Conservation (phyloP, 2,797 vertebrate species). For the Acanthiza pusilla region DNA sequence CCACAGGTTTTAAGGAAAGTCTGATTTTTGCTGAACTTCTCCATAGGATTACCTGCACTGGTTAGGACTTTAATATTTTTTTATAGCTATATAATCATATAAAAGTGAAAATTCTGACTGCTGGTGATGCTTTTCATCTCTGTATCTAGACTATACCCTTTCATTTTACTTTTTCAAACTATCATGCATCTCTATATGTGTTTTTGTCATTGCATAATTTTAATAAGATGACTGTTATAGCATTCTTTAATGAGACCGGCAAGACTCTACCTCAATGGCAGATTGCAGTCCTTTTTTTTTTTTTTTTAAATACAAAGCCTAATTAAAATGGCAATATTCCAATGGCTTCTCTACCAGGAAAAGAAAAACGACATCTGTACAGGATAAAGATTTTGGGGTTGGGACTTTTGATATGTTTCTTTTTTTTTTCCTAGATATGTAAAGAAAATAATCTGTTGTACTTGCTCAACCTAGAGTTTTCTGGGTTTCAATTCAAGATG, state of each 20-base stretch:
- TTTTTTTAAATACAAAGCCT: background rate
- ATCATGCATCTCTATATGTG: background rate
- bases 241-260: constrained; percentile 31
- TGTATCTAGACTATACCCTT: background rate
- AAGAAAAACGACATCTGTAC: constrained; percentile 28
- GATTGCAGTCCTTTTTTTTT: background rate
- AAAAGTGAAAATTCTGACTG: background rate
- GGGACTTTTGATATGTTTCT: constrained; percentile 10
- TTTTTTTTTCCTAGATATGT: background rate
- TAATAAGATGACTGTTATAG: background rate
- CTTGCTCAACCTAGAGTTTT: background rate
- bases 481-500: background rate
- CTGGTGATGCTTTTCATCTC: background rate
- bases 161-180: constrained; percentile 14
- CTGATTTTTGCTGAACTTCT: background rate
- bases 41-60: background rate
- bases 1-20: background rate
- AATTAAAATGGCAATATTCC: constrained; percentile 62
- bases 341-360: constrained; percentile 32
- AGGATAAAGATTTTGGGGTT: constrained; percentile 9
- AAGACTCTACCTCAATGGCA: constrained; percentile 48
- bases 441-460: background rate
- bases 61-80: constrained; percentile 11
- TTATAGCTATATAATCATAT: background rate
- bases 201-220: constrained; percentile 36